A percentile compares a stretch with the other conserved stretches of the same genome.
Conservation (phyloP, 1,140 invertebrate genomes). For the Acromyrmex heyeri region DNA sequence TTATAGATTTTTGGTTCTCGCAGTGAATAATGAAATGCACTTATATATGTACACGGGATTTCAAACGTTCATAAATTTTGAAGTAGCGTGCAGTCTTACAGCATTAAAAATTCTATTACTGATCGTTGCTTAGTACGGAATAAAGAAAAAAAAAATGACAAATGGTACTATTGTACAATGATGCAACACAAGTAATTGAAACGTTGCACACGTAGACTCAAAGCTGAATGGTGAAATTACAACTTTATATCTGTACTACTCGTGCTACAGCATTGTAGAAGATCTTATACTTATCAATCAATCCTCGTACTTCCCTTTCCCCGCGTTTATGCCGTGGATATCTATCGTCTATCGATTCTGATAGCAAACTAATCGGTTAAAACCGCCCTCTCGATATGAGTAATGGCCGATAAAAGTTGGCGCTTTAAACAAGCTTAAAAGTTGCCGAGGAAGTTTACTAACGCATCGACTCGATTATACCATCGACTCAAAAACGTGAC, state of each 20-base stretch:
- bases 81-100: not conserved
- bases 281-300: not conserved
- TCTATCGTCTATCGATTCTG: conserved; percentile 38
- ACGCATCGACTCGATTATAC: conserved; percentile 32
- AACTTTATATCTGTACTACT: not conserved
- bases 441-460: conserved; percentile 43
- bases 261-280: not conserved
- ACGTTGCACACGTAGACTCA: not conserved
- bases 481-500: conserved; percentile 32
- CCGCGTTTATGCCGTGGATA: not conserved
- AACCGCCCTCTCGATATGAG: conserved; percentile 35
- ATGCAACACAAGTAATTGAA: not conserved
- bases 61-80: not conserved
- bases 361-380: conserved; percentile 55
- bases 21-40: too few relatives aligned
- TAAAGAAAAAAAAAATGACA: not conserved
- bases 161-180: not conserved
- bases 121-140: not conserved
- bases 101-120: not conserved
- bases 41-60: not conserved
- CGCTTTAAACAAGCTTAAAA: conserved; percentile 55
- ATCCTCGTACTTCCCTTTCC: not conserved
- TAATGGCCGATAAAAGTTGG: conserved; percentile 58
- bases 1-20: too few relatives aligned
- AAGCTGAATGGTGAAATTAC: not conserved